Evolutionary conservation across 2,797 vertebrate species (phyloP).

Genomic region (Pipistrellus kuhlii): DNA sequence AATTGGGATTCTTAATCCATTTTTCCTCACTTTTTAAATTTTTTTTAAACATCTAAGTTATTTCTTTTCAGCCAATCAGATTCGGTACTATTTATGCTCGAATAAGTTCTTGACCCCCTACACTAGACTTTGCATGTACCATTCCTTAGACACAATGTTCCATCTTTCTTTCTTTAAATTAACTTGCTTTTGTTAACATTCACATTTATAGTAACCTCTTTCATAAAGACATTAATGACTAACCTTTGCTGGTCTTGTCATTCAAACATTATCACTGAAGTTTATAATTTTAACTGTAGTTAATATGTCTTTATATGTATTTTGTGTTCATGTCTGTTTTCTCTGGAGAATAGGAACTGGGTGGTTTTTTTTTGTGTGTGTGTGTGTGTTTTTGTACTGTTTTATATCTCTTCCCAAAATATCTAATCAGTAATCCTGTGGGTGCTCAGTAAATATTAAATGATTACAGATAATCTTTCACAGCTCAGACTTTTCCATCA

Average conservation of each 20-base stretch:
- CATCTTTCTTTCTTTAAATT: not conserved
- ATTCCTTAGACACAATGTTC: conserved; percentile 21
- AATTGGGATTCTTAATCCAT: not conserved
- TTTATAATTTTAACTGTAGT: conserved; percentile 39
- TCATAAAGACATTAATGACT: conserved; percentile 33
- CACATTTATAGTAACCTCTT: conserved; percentile 12
- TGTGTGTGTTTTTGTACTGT: not conserved
- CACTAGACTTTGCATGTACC: not conserved
- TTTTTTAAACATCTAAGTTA: not conserved
- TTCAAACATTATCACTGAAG: not conserved
- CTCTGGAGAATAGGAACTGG: not conserved
- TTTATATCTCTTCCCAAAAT: not conserved
- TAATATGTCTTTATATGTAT: not conserved
- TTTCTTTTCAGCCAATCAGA: not conserved
- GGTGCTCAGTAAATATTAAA: not conserved
- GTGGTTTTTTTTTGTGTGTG: too few relatives aligned
- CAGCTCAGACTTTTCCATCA: not conserved
- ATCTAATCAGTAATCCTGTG: not conserved
- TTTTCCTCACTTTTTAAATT: not conserved
- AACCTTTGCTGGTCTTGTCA: not conserved
- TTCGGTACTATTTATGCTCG: not conserved
- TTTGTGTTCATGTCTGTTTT: conserved; percentile 4
- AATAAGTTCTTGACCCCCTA: conserved; percentile 30
- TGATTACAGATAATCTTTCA: not conserved
- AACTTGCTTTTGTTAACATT: conserved; percentile 1